Percentiles rank a stretch among this genome's conserved stretches.
These are phyloP conservation scores for Thunnus albacares DNA, from an alignment of 2,797 vertebrate genomes.

Conservation along the genomic window DNA sequence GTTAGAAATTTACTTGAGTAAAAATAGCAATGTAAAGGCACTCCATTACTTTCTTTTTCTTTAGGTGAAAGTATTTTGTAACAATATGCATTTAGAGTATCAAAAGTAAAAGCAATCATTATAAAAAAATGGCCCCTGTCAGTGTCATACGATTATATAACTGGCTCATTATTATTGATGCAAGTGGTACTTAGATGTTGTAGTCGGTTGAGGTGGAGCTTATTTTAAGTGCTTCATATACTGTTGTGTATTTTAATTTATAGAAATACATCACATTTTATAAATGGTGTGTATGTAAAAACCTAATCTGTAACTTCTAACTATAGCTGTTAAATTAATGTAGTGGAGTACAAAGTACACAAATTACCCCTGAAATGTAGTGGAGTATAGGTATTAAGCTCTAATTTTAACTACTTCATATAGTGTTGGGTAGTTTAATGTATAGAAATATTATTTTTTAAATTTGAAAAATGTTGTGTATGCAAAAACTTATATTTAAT, in stretches of 20 bases:
- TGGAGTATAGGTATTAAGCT: background rate
- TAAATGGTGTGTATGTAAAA: no score
- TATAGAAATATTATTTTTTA: no score
- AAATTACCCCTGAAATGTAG: background rate
- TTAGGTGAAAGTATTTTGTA: background rate
- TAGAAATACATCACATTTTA: background rate
- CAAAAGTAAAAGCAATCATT: background rate
- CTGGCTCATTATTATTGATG: background rate
- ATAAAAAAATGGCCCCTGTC: background rate
- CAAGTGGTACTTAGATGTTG: no score
- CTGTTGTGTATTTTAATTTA: background rate
- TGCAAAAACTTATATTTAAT: no score
- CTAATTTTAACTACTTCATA: no score
- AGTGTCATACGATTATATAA: background rate
- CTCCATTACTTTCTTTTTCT: background rate
- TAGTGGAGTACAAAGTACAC: background rate
- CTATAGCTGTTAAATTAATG: background rate
- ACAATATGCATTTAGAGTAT: background rate
- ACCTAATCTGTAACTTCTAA: no score
- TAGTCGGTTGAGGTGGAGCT: no score
- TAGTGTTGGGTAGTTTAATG: no score
- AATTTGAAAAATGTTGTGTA: no score
- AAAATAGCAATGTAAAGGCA: background rate
- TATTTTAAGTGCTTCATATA: background rate
- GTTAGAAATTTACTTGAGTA: background rate